Conservation (phyloP, 2,888 invertebrate genomes). For the Perdita meconis region DNA sequence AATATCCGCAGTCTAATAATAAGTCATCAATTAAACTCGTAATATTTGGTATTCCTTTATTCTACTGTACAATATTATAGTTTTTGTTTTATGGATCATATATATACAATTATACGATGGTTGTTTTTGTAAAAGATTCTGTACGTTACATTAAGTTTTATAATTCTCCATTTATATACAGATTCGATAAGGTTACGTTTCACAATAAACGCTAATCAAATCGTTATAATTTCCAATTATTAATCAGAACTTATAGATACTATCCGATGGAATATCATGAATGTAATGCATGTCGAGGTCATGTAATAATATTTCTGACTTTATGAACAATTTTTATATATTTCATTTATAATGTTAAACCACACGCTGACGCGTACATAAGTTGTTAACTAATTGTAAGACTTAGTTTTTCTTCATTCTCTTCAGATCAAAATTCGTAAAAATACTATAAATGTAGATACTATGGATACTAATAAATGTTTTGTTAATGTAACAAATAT, state of each 20-base stretch:
- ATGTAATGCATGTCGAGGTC: conserved; percentile 6
- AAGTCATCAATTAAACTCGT: not conserved
- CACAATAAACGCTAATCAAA: conserved; percentile 14
- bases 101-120: conserved; percentile 68
- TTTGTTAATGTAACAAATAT: not conserved
- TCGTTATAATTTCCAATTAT: conserved; percentile 8
- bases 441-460: no score
- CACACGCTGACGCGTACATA: not conserved
- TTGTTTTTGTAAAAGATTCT: conserved; percentile 72
- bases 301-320: conserved; percentile 1
- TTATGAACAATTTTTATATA: not conserved
- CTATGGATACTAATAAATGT: no score
- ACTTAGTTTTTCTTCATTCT: not conserved
- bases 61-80: conserved; percentile 77
- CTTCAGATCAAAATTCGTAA: not conserved
- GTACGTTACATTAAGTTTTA: conserved; percentile 66
- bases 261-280: conserved; percentile 39
- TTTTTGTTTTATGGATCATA: conserved; percentile 66
- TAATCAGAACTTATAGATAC: conserved; percentile 29
- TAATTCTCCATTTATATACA: conserved; percentile 64
- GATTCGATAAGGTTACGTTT: conserved; percentile 59
- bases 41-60: conserved; percentile 68
- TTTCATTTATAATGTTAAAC: not conserved
- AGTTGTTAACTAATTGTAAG: not conserved
- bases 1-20: no score